A percentile compares a stretch with the other conserved stretches of the same genome.
These are phyloP conservation scores for Listronotus oregonensis DNA, from an alignment of 1,140 invertebrate genomes.

Conservation along the genomic window DNA sequence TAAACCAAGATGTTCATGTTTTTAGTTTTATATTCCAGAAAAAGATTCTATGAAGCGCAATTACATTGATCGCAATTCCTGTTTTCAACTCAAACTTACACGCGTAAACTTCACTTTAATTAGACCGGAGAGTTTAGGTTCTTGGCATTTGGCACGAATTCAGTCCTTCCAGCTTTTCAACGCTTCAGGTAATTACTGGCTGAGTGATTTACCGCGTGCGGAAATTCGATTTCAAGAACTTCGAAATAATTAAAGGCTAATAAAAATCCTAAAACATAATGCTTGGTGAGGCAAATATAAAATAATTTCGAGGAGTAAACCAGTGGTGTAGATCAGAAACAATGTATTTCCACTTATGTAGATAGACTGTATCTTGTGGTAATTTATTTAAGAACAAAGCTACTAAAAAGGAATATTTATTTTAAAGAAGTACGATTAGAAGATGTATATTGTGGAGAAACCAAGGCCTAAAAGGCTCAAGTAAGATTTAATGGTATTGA, in stretches of 20 bases:
- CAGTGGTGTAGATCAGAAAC: background rate
- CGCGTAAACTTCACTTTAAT: slow-evolving; percentile 35
- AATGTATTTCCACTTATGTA: no score
- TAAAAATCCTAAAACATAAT: background rate
- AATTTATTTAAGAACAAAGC: no score
- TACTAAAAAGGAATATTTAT: no score
- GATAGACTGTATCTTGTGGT: no score
- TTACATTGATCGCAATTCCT: slow-evolving; percentile 33
- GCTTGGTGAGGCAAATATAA: background rate
- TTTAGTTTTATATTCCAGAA: no score
- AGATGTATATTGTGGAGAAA: no score
- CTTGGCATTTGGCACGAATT: slow-evolving; percentile 35
- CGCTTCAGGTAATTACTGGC: slow-evolving; percentile 26
- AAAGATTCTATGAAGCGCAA: no score
- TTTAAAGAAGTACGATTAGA: no score
- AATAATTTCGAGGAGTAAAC: background rate
- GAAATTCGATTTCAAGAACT: slow-evolving; percentile 2
- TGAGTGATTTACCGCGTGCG: slow-evolving; percentile 26
- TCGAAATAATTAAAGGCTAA: slow-evolving; percentile 1
- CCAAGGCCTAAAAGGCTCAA: no score
- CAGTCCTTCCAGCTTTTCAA: slow-evolving; percentile 31
- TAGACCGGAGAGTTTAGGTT: slow-evolving; percentile 33
- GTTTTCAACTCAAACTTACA: slow-evolving; percentile 28
- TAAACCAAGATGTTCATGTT: no score
- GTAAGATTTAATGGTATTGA: no score